Base-by-base conservation (phyloP, 2,888 invertebrate species). In the Melieria crassipennis region DNA sequence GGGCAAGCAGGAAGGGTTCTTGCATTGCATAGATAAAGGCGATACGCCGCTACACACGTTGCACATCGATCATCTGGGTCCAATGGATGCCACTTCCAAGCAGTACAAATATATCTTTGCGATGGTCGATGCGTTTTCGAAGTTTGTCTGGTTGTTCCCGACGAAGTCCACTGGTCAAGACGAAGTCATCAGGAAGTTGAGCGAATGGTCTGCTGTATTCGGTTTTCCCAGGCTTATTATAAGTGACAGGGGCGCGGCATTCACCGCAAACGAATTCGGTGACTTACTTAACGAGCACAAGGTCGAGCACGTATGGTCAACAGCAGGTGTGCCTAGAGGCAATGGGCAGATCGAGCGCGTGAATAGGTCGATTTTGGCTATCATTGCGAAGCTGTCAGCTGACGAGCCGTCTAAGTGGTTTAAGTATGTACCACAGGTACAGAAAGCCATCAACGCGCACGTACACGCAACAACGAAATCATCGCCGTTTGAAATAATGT, bases 1-100 rank as follows among this genome's bases (percentile, higher is more conserved):
- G 3, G 84, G 84, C 0, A 83, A 81, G 69, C 75, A 82, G 63
- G 82, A 84, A 71, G 84, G 84, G 11, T 77, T 5, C 83, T 11
- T 63, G 7, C 47, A 63, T 13, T n/a, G 16, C 30, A 63, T 63
- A 13, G 48, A 30, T 6, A 63, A 63, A 47, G 63, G 63, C 11
- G 50, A 50, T 9, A 84, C 58, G 64, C 81, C 5, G 84, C 84
- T 65, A 13, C 69, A 61, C 56, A 13, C 30, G 7, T 13, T 61
- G 43, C 83, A 84, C 57, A 64, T 82, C 6, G 84, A 84, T 63
- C 71, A 65, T 45, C 50, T 76, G 42, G 73, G 71, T 11, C 73
- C 74, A 10, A 76, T 73, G 74, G 70, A 74, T 11, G 47, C 66
- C 80, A 84, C 70, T 9, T 9, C 60, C 43, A 74, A 74, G 57